These are phyloP conservation scores for Oreohelix idahoensis DNA, from an alignment of 1,140 invertebrate species.

Conservation along the genomic window DNA sequence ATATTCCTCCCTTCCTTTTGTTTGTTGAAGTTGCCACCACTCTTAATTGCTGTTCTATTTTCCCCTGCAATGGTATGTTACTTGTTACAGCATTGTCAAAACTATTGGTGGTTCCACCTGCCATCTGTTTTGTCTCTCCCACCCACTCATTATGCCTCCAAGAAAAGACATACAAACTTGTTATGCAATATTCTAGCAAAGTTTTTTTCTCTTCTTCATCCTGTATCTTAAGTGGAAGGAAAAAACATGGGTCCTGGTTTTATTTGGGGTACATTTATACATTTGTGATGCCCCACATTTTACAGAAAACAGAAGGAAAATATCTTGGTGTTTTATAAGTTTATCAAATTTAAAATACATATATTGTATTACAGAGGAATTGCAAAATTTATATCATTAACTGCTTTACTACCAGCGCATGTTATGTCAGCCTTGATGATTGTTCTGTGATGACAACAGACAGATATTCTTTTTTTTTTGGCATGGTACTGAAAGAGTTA, in stretches of 20 bases:
- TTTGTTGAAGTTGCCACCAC: neutral
- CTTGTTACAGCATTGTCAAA: constrained; percentile 5
- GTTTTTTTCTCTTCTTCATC: neutral
- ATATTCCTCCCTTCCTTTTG: neutral
- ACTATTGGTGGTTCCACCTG: neutral
- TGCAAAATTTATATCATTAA: too few relatives aligned
- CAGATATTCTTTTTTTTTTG: too few relatives aligned
- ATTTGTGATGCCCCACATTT: too few relatives aligned
- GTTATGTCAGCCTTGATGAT: too few relatives aligned
- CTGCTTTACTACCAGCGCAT: too few relatives aligned
- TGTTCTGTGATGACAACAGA: too few relatives aligned
- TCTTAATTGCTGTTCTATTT: neutral
- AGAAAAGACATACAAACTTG: neutral
- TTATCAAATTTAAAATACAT: too few relatives aligned
- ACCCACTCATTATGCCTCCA: neutral
- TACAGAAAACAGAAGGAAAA: too few relatives aligned
- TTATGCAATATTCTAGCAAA: constrained; percentile 1
- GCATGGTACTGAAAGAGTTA: too few relatives aligned
- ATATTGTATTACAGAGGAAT: too few relatives aligned
- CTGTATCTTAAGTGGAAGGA: neutral
- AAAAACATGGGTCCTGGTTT: neutral
- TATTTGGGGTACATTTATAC: neutral
- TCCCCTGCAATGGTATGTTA: neutral
- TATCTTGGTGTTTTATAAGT: too few relatives aligned
- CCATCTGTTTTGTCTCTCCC: neutral